Base-by-base conservation (phyloP, 1,140 invertebrate species). In the Anoplolepis gracilipes region DNA sequence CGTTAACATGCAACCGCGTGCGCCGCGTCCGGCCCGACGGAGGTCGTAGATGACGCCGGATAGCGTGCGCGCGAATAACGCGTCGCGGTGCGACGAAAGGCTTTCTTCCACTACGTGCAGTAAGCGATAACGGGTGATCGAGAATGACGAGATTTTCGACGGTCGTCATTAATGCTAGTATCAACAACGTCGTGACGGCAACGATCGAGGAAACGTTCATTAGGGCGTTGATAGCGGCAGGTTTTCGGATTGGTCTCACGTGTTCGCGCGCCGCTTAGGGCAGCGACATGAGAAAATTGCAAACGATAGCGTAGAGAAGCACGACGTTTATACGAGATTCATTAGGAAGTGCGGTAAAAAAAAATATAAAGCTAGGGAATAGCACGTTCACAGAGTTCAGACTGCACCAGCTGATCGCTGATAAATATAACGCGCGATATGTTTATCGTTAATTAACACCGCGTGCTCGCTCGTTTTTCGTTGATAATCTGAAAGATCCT, bases 401-500 rank as follows among this genome's bases (percentile, higher is more conserved):
- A 55, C 55, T 55, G 59, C 39, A 16, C 53, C 90, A 90, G 88
- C 86, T 87, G 88, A 88, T 86, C 84, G 73, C 22, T 10, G 86
- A 90, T 84, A 86, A 90, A 78, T 79, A 75, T 62, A 55, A 76
- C 75, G 72, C 53, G 77, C 65, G 85, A 65, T 70, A 69, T 73
- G 57, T 64, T 39, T 39, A 39, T 64, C 33, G 19, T 30, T 42
- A 67, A 86, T 89, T 88, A 76, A 72, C 11, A 55, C 36, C 65
- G 55, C 53, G n/a, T 13, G 62, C 59, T 72, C 64, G 28, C 16
- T 19, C 72, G n/a, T 57, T 22, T 57, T 49, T 33, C 25, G 33
- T 75, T 46, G 36, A 36, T 33, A 28, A 53, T 62, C 22, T 25
- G 57, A 16, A 16, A 6, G 57, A 86, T 62, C 69, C 11, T 25